phyloP scores from a whole-genome alignment of 1,140 invertebrate species.

The Phocides pigmalion region DNA sequence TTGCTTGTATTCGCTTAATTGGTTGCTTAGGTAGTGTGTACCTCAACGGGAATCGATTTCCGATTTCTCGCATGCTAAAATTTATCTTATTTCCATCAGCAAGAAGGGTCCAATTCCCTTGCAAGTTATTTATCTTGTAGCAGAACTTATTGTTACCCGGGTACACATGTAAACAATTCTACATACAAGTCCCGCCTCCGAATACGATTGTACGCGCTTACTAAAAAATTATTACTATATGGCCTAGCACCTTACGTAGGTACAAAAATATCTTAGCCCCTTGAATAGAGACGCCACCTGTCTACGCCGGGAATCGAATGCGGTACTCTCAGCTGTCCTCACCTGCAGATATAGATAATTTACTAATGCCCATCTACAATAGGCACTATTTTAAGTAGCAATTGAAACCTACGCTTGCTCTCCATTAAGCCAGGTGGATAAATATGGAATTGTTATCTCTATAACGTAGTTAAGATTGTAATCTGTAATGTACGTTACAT shows the following conservation, averaged over 20 bases:
- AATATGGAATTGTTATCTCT: constrained; percentile 28
- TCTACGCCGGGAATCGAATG: constrained; percentile 24
- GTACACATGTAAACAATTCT: constrained; percentile 32
- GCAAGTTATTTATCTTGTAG: not conserved
- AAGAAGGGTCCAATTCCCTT: not conserved
- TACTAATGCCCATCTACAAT: constrained; percentile 26
- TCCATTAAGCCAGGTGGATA: constrained; percentile 27
- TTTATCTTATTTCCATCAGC: not conserved
- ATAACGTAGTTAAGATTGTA: constrained; percentile 21
- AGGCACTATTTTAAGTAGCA: constrained; percentile 29
- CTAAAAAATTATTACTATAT: constrained; percentile 27
- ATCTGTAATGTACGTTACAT: constrained; percentile 22
- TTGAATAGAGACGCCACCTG: constrained; percentile 31
- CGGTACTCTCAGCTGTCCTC: constrained; percentile 29
- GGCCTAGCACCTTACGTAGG: constrained; percentile 16
- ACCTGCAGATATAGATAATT: constrained; percentile 33
- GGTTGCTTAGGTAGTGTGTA: constrained; percentile 55
- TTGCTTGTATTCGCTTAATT: constrained; percentile 64
- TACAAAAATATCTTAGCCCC: constrained; percentile 21
- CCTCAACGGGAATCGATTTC: not conserved
- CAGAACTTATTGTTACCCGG: constrained; percentile 7
- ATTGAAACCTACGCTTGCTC: constrained; percentile 19
- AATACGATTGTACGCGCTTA: constrained; percentile 17
- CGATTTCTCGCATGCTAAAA: not conserved
- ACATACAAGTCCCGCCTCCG: constrained; percentile 25